These are phyloP conservation scores for Pantherophis vulpinus DNA, from an alignment of 2,797 vertebrate genomes.

Conservation along the genomic window DNA sequence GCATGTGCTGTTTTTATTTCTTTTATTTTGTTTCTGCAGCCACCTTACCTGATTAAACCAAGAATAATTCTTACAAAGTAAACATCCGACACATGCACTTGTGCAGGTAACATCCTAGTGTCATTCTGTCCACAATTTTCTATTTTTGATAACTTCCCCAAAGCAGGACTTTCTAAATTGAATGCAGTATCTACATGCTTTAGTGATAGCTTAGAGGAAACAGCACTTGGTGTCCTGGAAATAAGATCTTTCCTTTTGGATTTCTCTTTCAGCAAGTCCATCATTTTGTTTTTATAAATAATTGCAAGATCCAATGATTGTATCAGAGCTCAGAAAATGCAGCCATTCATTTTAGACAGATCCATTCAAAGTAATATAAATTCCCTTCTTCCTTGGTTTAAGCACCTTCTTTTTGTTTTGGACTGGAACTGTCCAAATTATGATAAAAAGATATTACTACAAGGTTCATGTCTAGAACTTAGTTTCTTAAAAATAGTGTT, in stretches of 20 bases:
- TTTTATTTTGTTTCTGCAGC: constrained; percentile 8
- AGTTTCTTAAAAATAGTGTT: background rate
- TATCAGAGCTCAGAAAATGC: background rate
- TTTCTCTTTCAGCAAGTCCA: background rate
- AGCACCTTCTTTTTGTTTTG: background rate
- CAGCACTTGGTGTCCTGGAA: background rate
- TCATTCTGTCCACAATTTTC: background rate
- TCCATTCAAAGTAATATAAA: background rate
- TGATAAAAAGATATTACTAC: background rate
- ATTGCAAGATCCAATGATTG: background rate
- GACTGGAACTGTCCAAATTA: background rate
- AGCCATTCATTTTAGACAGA: background rate
- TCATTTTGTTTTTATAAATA: background rate
- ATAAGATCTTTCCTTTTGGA: background rate
- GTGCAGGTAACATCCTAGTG: background rate
- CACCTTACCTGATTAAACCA: background rate
- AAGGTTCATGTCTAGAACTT: background rate
- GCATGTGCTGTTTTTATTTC: constrained; percentile 2
- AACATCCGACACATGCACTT: background rate
- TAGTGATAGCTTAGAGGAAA: background rate
- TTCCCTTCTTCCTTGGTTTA: background rate
- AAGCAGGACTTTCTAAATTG: background rate
- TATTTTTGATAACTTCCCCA: background rate
- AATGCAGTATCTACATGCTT: background rate
- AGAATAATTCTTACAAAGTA: constrained; percentile 3